Conservation (phyloP, 2,113 vertebrate genomes). For the Brienomyrus longianalis region DNA sequence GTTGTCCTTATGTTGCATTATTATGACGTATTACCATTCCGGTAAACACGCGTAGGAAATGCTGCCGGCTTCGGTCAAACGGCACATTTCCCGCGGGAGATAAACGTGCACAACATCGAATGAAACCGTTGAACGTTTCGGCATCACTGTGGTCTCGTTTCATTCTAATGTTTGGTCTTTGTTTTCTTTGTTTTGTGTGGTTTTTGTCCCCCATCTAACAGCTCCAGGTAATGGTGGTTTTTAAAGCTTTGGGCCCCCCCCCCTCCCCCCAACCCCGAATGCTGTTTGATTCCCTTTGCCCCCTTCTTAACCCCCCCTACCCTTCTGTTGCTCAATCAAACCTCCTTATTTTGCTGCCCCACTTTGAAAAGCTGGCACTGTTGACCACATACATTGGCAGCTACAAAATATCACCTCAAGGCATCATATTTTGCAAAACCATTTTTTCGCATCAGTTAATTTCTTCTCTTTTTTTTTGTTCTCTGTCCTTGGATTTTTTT, state of each 20-base stretch:
- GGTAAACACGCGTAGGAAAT: not conserved
- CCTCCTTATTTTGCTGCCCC: constrained; percentile 64
- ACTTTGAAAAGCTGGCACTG: constrained; percentile 59
- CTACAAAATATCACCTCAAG: constrained; percentile 57
- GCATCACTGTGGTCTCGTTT: constrained; percentile 63
- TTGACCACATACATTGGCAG: constrained; percentile 63
- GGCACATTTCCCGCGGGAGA: not conserved
- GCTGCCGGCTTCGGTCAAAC: not conserved
- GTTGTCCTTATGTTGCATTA: constrained; percentile 53
- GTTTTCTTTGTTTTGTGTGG: constrained; percentile 52
- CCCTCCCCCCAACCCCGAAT: not conserved
- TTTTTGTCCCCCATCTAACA: constrained; percentile 67
- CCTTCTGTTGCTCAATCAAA: constrained; percentile 67
- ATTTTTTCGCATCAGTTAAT: constrained; percentile 28
- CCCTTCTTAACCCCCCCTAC: constrained; percentile 58
- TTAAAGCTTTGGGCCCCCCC: constrained; percentile 60
- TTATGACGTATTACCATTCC: constrained; percentile 17
- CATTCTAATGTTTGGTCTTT: constrained; percentile 65
- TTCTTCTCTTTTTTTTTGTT: not conserved
- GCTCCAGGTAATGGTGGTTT: constrained; percentile 80
- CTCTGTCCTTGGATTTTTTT: not conserved
- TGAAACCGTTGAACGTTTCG: constrained; percentile 74
- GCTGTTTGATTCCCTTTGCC: not conserved
- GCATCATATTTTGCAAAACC: not conserved
- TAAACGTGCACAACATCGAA: constrained; percentile 31